A percentile compares a stretch with the other conserved stretches of the same genome.
These are phyloP conservation scores for Hemitrygon akajei DNA, from an alignment of 2,797 vertebrate genomes.

Conservation along the genomic window DNA sequence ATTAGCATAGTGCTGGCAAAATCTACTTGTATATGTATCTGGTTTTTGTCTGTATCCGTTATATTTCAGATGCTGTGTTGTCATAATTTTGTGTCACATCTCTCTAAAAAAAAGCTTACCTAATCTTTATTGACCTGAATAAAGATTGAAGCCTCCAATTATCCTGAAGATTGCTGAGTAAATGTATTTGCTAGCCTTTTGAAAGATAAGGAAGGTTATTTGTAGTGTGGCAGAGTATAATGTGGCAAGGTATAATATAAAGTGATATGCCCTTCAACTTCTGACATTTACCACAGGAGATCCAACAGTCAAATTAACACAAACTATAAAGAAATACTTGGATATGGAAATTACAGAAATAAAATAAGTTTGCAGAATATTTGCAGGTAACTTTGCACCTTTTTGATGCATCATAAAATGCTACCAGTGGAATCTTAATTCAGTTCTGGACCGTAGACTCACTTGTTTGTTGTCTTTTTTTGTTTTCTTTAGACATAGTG, in stretches of 20 bases:
- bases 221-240: not conserved
- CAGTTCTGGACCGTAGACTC: not conserved
- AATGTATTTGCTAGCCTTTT: not conserved
- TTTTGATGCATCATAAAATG: not conserved
- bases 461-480: conserved; percentile 35
- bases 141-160: not conserved
- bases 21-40: not conserved
- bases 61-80: not conserved
- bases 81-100: not conserved
- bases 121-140: not conserved
- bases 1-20: not conserved
- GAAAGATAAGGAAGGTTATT: not conserved
- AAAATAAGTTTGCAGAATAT: not conserved
- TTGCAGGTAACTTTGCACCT: not conserved
- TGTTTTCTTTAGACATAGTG: conserved; percentile 77
- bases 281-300: not conserved
- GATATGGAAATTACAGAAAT: not conserved
- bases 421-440: not conserved
- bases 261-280: not conserved
- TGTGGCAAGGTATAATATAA: not conserved
- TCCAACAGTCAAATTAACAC: not conserved
- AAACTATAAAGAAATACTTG: not conserved
- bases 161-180: not conserved
- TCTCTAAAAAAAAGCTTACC: not conserved
- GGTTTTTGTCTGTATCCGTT: not conserved